These are phyloP conservation scores for Campylomormyrus numenius DNA, from an alignment of 2,113 vertebrate genomes.

Conservation along the genomic window DNA sequence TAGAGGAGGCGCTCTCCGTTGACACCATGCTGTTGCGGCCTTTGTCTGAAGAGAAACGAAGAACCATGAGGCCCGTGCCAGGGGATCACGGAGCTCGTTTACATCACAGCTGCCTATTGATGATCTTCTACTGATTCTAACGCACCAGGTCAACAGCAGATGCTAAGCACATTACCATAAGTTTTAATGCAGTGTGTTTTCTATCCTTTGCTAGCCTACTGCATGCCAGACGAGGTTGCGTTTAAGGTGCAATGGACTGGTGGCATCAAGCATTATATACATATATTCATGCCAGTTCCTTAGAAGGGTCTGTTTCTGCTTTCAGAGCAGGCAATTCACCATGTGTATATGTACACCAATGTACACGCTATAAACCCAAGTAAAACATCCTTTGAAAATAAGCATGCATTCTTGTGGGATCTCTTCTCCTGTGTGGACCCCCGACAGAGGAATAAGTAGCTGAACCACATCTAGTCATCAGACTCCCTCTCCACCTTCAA, in stretches of 20 bases:
- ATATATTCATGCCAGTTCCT: neutral
- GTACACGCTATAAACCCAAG: neutral
- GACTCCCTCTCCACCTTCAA: neutral
- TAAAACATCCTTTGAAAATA: neutral
- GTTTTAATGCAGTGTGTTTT: neutral
- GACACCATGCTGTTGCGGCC: conserved; percentile 99
- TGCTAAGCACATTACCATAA: neutral
- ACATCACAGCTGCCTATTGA: neutral
- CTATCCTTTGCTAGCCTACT: neutral
- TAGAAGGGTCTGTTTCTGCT: neutral
- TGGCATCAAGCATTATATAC: neutral
- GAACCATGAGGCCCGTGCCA: neutral
- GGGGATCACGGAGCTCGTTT: neutral
- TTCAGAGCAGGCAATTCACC: neutral
- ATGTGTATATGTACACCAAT: conserved; percentile 19
- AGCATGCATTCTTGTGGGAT: neutral
- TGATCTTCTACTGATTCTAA: neutral
- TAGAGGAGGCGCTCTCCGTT: conserved; percentile 88
- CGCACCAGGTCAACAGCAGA: neutral
- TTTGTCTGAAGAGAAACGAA: conserved; percentile 64
- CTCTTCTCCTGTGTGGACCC: neutral
- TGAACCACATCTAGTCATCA: neutral
- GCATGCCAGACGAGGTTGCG: neutral
- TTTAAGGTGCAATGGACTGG: neutral
- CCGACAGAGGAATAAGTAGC: neutral